These are phyloP conservation scores for Tipula helvola DNA, from an alignment of 2,888 invertebrate species.

Conservation along the genomic window DNA sequence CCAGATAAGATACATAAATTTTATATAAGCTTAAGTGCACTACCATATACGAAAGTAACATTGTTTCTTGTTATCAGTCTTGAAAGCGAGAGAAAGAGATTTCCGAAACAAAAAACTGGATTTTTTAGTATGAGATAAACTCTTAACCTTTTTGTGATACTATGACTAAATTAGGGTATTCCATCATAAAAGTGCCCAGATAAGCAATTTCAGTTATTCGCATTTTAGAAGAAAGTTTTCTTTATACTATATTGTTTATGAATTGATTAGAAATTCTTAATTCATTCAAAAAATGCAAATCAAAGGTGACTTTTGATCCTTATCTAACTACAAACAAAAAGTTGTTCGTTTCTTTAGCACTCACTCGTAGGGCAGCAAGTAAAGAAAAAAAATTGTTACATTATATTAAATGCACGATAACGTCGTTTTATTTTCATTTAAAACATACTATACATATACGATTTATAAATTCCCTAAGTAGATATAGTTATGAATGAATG, in stretches of 20 bases:
- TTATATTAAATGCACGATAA: background rate
- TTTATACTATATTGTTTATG: background rate
- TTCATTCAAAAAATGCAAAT: background rate
- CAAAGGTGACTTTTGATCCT: background rate
- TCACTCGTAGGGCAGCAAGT: background rate
- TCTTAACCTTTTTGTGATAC: background rate
- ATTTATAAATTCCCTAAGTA: background rate
- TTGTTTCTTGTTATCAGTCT: background rate
- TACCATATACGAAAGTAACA: background rate
- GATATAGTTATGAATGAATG: background rate
- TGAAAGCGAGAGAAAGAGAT: background rate
- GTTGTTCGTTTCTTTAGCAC: background rate
- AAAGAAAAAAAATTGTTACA: background rate
- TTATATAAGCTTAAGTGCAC: background rate
- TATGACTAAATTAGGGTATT: background rate
- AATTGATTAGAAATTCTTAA: background rate
- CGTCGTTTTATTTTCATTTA: background rate
- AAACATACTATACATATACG: background rate
- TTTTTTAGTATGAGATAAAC: background rate
- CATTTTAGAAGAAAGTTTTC: background rate
- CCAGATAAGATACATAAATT: background rate
- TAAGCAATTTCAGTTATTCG: background rate
- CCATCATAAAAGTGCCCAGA: background rate
- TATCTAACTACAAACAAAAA: background rate
- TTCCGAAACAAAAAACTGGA: background rate